Evolutionary conservation across 2,797 vertebrate genomes (phyloP), one percentile per base, ranked within the genome.

Genomic region (Pantherophis alleghaniensis): DNA sequence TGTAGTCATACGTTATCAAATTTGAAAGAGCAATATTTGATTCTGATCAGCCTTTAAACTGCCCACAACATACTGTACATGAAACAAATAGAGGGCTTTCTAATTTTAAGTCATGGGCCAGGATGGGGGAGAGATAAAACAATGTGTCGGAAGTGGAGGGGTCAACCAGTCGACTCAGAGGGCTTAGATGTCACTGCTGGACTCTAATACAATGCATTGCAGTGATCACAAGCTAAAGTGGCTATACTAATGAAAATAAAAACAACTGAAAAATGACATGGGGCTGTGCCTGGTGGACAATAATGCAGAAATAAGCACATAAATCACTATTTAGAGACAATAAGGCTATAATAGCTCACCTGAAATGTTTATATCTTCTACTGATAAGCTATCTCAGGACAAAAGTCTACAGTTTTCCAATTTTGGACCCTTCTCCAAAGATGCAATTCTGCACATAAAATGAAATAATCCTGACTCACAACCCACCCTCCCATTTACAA

Each of bases 1-100:
- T 98, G 98, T 98, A 99, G 99, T 99, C 99, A 99, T 99, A 99
- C 98, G 99, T 99, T 99, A 99, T 99, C 98, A 99, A 99, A 99
- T 99, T 98, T 98, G 98, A 99, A 98, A 98, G 99, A 98, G 98
- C 98, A 98, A 98, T 98, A 98, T 98, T 98, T 95, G 97, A 98
- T 98, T 98, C 97, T 94, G 97, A 98, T 98, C 97, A 98, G 97
- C 98, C 96, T 98, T 97, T 98, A 98, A 97, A 98, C 98, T 98
- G 97, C 97, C 97, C 96, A 96, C 95, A 97, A 97, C 96, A 95
- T 97, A 74, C 69, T 74, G 69, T 74, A 98, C 97, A 97, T 97
- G 97, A 97, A 97, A 98, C 97, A 95, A 96, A 97, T 96, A 95
- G 88, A 88, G 90, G 95, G 94, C 96, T 95, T 94, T 96, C 97